Evolutionary conservation across 1,140 invertebrate genomes (phyloP).

Genomic region (Diorhabda carinulata): DNA sequence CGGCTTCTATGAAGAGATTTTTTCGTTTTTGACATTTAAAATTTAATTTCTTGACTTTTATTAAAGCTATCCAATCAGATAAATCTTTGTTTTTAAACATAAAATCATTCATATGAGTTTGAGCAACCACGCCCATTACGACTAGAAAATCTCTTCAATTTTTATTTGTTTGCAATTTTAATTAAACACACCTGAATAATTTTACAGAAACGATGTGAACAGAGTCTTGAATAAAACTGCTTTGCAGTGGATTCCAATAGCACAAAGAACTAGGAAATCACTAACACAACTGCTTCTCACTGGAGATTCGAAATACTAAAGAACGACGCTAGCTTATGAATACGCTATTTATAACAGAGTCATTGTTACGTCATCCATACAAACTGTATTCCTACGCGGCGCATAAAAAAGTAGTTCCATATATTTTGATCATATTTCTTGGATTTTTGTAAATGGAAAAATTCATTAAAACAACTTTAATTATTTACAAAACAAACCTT

Average conservation of each 20-base stretch:
- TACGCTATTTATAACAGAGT: conserved; percentile 33
- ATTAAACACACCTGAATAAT: conserved; percentile 32
- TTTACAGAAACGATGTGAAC: too few relatives aligned
- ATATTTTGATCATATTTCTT: too few relatives aligned
- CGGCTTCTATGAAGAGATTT: conserved; percentile 49
- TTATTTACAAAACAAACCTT: too few relatives aligned
- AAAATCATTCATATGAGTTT: conserved; percentile 14
- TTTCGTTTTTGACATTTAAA: conserved; percentile 44
- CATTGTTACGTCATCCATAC: conserved; percentile 2
- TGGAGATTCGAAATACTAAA: background rate
- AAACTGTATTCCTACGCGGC: conserved; percentile 35
- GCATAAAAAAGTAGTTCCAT: conserved; percentile 33
- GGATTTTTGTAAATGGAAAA: too few relatives aligned
- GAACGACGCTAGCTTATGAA: conserved; percentile 17
- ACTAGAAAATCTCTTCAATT: conserved; percentile 26
- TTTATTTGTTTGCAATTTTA: conserved; percentile 16
- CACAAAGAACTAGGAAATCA: background rate
- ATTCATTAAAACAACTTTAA: too few relatives aligned
- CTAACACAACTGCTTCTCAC: conserved; percentile 3
- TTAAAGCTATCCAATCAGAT: conserved; percentile 49
- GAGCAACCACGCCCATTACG: conserved; percentile 36
- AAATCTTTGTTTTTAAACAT: conserved; percentile 38
- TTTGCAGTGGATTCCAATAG: too few relatives aligned
- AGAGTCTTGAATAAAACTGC: too few relatives aligned
- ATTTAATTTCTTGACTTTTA: conserved; percentile 49